Conservation (phyloP, 2,888 invertebrate species). For the Tribolium freemani region DNA sequence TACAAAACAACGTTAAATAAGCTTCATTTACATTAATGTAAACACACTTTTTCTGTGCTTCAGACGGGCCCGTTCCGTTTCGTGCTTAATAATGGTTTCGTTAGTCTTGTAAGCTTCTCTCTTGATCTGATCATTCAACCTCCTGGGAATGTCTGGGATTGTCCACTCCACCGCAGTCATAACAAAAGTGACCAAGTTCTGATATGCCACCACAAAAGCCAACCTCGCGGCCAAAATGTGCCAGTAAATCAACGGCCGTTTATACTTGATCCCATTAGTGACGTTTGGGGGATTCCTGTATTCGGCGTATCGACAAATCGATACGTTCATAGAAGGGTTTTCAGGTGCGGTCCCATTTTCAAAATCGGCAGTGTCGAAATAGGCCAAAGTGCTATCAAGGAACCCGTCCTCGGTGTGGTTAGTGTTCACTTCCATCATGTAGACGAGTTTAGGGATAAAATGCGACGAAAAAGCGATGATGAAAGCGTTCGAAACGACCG, state of each 20-base stretch:
- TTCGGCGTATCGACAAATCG: constrained; percentile 77
- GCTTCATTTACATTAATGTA: not conserved
- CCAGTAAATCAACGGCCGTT: constrained; percentile 80
- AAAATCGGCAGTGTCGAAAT: constrained; percentile 77
- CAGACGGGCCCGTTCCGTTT: constrained; percentile 71
- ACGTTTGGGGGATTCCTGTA: constrained; percentile 75
- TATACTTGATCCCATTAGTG: constrained; percentile 70
- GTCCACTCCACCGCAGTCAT: constrained; percentile 82
- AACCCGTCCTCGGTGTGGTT: constrained; percentile 74
- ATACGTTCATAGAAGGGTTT: constrained; percentile 56
- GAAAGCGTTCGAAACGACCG: constrained; percentile 84
- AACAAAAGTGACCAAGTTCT: constrained; percentile 82
- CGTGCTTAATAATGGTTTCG: constrained; percentile 81
- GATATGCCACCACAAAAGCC: constrained; percentile 83
- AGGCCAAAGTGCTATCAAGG: constrained; percentile 78
- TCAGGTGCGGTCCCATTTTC: constrained; percentile 63
- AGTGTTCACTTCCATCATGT: constrained; percentile 70
- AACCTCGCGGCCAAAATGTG: constrained; percentile 80
- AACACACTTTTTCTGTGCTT: constrained; percentile 8
- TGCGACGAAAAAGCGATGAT: constrained; percentile 87
- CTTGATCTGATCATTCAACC: constrained; percentile 79
- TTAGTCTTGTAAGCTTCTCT: constrained; percentile 81
- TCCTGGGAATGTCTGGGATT: constrained; percentile 82
- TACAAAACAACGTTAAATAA: not conserved
- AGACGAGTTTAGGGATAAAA: constrained; percentile 84